These are phyloP conservation scores for Pipa parva DNA, from an alignment of 2,113 vertebrate species.

Conservation along the genomic window DNA sequence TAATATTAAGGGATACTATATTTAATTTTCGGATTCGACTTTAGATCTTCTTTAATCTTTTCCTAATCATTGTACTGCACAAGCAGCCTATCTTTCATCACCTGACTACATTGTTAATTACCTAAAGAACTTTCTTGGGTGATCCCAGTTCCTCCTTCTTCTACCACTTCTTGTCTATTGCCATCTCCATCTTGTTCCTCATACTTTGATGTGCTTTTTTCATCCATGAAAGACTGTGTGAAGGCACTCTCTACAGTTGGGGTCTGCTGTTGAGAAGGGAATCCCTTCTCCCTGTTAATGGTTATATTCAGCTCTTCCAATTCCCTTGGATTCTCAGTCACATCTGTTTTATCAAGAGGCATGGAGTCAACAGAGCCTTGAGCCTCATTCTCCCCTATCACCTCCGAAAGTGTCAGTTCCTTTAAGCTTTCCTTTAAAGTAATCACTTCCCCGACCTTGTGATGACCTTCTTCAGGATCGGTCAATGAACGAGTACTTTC, in stretches of 20 bases:
- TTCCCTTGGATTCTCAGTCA: constrained; percentile 46
- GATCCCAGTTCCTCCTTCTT: neutral
- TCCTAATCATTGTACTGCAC: too few species aligned
- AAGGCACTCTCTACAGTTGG: constrained; percentile 10
- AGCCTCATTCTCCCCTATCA: constrained; percentile 65
- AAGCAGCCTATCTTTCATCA: too few species aligned
- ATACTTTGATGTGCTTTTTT: too few species aligned
- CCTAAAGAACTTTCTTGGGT: constrained; percentile 2
- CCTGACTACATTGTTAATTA: too few species aligned
- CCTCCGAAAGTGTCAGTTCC: constrained; percentile 60
- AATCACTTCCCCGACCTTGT: constrained; percentile 62
- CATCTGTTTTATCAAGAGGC: constrained; percentile 48
- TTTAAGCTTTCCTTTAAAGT: constrained; percentile 69
- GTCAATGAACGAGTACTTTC: neutral
- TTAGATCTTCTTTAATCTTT: too few species aligned
- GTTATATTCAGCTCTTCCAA: constrained; percentile 45
- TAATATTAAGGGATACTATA: too few species aligned
- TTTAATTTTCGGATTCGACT: too few species aligned
- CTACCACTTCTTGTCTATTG: neutral
- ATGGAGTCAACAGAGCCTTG: constrained; percentile 69
- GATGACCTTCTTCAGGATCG: neutral
- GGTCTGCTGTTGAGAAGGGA: constrained; percentile 4
- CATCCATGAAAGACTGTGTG: too few species aligned
- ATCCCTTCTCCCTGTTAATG: constrained; percentile 23
- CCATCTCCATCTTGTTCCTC: neutral